Evolutionary conservation across 2,888 invertebrate genomes (phyloP).

Genomic region (Cinara cedri): DNA sequence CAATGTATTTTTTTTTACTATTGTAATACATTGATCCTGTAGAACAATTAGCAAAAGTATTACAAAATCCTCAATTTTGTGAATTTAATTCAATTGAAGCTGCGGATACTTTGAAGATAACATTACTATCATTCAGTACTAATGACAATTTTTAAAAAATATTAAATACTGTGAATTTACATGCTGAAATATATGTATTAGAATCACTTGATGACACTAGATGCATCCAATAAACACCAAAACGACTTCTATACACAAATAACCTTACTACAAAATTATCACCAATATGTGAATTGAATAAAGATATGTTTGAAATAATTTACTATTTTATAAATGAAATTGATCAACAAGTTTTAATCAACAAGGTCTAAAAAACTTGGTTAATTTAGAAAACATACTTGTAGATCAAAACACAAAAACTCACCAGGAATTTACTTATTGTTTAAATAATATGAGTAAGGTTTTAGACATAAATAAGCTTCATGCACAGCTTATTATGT

Average conservation of each 20-base stretch:
- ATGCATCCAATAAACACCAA: background rate
- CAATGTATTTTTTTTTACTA: background rate
- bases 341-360: constrained; percentile 4
- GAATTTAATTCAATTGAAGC: background rate
- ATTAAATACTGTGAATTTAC: background rate
- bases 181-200: background rate
- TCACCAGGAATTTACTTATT: constrained; percentile 1
- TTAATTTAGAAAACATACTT: too few relatives aligned
- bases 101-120: constrained; percentile 12
- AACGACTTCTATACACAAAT: constrained; percentile 3
- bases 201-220: background rate
- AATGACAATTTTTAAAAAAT: constrained; percentile 2
- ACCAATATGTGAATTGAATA: too few relatives aligned
- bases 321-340: background rate
- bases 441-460: constrained; percentile 8
- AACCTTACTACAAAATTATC: background rate
- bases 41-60: constrained; percentile 6
- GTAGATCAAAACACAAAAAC: constrained; percentile 7
- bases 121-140: too few relatives aligned
- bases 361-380: background rate
- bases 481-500: constrained; percentile 12
- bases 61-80: constrained; percentile 2
- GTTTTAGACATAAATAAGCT: background rate
- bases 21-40: background rate
- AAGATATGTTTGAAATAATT: constrained; percentile 19